Evolutionary conservation across 2,113 vertebrate genomes (phyloP), one percentile per base, ranked within the genome.

Genomic region (Peromyscus leucopus): DNA sequence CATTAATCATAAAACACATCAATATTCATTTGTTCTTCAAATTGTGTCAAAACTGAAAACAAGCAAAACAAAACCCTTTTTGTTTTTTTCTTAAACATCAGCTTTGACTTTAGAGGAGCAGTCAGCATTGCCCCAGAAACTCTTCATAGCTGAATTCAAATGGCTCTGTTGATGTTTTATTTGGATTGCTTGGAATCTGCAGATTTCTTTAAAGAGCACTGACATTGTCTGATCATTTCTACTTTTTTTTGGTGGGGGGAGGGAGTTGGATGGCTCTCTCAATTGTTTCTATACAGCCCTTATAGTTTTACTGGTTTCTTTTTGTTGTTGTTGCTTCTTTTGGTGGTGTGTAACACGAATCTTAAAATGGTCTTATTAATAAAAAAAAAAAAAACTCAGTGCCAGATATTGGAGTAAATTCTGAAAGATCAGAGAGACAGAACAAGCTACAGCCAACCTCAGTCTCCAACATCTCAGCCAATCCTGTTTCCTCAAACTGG

Each of bases 1-100:
- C 65, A 71, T 79, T 63, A 95, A 94, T 94, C 55, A 55, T 42
- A 19, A 90, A 63, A 42, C 51, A 83, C 87, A 83, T 95, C 75
- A 72, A 0, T 78, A 93, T n/a, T 84, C 69, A 57, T 39, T 78
- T 93, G 13, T 72, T 83, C 59, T 72, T 91, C 46, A 83, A 39
- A 79, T 5, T 82, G 22, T 36, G 36, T 42, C 72, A 89, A 93
- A 82, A 61, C 10, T 36, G 22, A 63, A 78, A 36, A 57, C 63
- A 84, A 82, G 21, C 31, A 80, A 57, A 31, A 28, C 75, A 42
- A 28, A 15, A 48, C 21, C 31, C 17, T 79, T 8, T 57, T 51
- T 57, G 28, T 31, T 69, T 39, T 67, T 59, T 2, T 33, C 15
- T 76, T 42, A 63, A 74, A 28, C n/a, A 33, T 1, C 17, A 39